Conservation (phyloP, 1,140 invertebrate species). For the Lordiphosa mommai region DNA sequence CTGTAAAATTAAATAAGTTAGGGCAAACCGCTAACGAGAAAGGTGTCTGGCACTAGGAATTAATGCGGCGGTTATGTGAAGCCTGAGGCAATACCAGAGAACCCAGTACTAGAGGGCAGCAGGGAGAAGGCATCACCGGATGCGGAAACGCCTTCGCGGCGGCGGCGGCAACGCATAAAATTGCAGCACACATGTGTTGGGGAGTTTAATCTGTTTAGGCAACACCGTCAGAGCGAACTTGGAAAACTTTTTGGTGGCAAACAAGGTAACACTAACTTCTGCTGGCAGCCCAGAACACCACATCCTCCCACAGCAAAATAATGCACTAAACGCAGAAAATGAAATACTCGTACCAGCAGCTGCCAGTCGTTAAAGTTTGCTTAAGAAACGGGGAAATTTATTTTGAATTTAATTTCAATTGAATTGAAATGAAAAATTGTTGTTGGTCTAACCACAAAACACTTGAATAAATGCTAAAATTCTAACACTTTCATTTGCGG, state of each 20-base stretch:
- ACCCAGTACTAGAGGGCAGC: slow-evolving; percentile 1
- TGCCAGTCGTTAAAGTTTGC: slow-evolving; percentile 18
- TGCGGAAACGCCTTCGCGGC: slow-evolving; percentile 27
- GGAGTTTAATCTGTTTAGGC: slow-evolving; percentile 74
- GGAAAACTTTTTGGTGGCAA: slow-evolving; percentile 61
- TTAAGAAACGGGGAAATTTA: slow-evolving; percentile 25
- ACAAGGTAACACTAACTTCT: slow-evolving; percentile 70
- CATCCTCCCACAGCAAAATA: slow-evolving; percentile 33
- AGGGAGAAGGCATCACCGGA: slow-evolving; percentile 5
- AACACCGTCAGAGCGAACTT: slow-evolving; percentile 64
- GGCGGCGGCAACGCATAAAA: slow-evolving; percentile 65
- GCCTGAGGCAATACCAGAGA: slow-evolving; percentile 27
- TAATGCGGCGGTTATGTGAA: slow-evolving; percentile 72
- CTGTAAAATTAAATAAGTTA: slow-evolving; percentile 72
- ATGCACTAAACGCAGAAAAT: slow-evolving; percentile 53
- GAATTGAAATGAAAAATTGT: slow-evolving; percentile 6
- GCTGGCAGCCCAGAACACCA: slow-evolving; percentile 40
- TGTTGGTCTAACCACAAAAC: slow-evolving; percentile 36
- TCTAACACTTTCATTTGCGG: slow-evolving; percentile 54
- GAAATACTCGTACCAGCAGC: slow-evolving; percentile 29
- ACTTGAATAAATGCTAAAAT: slow-evolving; percentile 13
- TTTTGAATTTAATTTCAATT: slow-evolving; percentile 43
- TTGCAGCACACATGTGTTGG: slow-evolving; percentile 68
- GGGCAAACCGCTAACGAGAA: slow-evolving; percentile 71
- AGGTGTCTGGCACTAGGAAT: slow-evolving; percentile 76